Percentiles rank a stretch among this genome's conserved stretches.
Evolutionary conservation across 2,888 invertebrate genomes (phyloP).

Genomic region (Dynastes tityus): DNA sequence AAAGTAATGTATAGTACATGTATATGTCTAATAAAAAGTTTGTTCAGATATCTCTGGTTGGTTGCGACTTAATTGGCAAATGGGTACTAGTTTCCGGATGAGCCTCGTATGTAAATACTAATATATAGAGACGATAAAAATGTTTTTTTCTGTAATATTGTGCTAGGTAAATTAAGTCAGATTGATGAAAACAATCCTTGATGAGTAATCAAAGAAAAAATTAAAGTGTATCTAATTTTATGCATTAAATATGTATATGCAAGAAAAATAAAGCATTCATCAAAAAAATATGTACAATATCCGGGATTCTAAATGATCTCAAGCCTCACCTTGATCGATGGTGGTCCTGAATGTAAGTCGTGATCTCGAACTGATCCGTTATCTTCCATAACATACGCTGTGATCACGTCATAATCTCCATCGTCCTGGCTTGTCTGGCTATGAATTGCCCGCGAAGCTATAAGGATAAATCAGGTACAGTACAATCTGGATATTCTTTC

Average conservation of each 20-base stretch:
- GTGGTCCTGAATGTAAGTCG: conserved; percentile 83
- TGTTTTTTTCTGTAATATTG: not conserved
- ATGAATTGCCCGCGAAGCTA: conserved; percentile 67
- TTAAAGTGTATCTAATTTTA: conserved; percentile 32
- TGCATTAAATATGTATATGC: conserved; percentile 37
- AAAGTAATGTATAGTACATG: too few species aligned
- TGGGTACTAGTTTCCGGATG: too few species aligned
- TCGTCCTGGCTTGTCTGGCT: conserved; percentile 80
- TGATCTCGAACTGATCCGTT: conserved; percentile 86
- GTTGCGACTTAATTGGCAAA: too few species aligned
- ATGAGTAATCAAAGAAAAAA: not conserved
- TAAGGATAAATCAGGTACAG: conserved; percentile 52
- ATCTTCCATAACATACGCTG: conserved; percentile 84
- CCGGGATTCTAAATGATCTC: not conserved
- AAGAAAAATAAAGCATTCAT: conserved; percentile 45
- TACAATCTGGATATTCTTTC: not conserved
- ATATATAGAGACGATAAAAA: not conserved
- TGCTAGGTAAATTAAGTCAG: conserved; percentile 3
- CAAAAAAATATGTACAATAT: conserved; percentile 44
- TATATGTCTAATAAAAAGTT: too few species aligned
- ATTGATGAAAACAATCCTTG: not conserved
- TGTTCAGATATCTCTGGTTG: too few species aligned
- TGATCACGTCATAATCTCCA: conserved; percentile 89
- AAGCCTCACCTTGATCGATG: conserved; percentile 85
- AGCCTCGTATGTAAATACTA: too few species aligned